Base-by-base conservation (phyloP, 1,140 invertebrate genomes). In the Linepithema humile region DNA sequence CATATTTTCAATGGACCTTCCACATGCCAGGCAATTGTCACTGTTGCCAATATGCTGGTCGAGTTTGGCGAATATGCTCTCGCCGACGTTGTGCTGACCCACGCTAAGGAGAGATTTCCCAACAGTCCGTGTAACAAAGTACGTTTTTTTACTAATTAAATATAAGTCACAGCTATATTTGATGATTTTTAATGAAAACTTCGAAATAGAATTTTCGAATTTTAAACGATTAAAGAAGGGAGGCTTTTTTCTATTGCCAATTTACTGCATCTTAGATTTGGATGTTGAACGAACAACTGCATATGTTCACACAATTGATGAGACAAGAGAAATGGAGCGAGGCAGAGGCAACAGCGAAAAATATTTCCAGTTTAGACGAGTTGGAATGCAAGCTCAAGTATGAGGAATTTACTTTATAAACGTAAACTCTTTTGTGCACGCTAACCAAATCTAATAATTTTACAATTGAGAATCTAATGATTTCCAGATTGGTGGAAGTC, bases 271-370 rank as follows among this genome's bases (percentile, higher is more conserved):
- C 94, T 2, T 92, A 96, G 88, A 95, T 95, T 43, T 97, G 97
- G 97, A 96, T 97, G 94, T 91, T 96, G 1, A 95, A 95, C 84
- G 96, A 97, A 90, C 95, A 96, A 89, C 89, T 96, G 57, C 94
- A 96, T 84, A 91, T 95, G 88, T 96, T 96, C 90, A 94, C 95
- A 38, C 91, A 95, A 91, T 90, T 95, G 55, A 87, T 97, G 62
- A 95, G 96, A 89, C 95, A 95, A 91, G 96, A 97, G 72, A 96
- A 97, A 85, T 98, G 97, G 96, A 95, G 96, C 35, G 96, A 97
- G 78, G 97, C 97, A 0, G 96, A 97, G 83, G 95, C 96, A 64
- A 96, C 96, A 65, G 97, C 97, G 60, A 94, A 94, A 64, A 96
- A 97, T 92, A 95, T 98, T 32, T 95, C 96, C 64, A 96, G 97